Conservation (phyloP, 2,797 vertebrate species). For the Xerus rutilus region DNA sequence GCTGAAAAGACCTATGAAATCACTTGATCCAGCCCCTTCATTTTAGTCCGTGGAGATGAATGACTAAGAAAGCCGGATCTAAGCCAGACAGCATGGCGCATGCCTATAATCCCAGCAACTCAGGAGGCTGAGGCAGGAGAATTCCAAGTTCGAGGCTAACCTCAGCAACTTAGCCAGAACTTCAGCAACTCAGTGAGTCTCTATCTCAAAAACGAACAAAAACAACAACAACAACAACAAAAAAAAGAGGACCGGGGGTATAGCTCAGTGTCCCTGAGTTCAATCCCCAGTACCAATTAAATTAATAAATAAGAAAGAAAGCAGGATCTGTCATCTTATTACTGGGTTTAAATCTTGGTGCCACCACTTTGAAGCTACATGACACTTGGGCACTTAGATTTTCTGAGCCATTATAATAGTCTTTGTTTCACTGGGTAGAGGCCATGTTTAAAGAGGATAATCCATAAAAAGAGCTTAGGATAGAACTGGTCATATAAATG, state of each 20-base stretch:
- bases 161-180: too few species aligned
- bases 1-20: not conserved
- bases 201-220: too few species aligned
- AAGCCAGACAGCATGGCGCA: rapidly evolving
- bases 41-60: not conserved
- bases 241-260: too few species aligned
- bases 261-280: too few species aligned
- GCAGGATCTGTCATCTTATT: too few species aligned
- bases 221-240: too few species aligned
- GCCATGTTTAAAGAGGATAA: constrained; percentile 50
- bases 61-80: not conserved
- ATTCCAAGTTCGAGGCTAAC: too few species aligned
- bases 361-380: not conserved
- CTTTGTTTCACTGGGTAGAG: not conserved
- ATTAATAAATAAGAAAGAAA: too few species aligned
- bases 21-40: not conserved
- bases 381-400: not conserved
- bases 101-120: too few species aligned
- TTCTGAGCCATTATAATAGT: not conserved
- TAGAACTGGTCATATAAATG: not conserved
- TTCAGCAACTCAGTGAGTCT: too few species aligned
- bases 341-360: not conserved
- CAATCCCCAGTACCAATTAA: too few species aligned
- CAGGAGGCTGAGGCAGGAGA: too few species aligned
- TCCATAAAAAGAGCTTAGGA: not conserved